Evolutionary conservation across 2,888 invertebrate genomes (phyloP).

Genomic region (Pollenia amentaria): DNA sequence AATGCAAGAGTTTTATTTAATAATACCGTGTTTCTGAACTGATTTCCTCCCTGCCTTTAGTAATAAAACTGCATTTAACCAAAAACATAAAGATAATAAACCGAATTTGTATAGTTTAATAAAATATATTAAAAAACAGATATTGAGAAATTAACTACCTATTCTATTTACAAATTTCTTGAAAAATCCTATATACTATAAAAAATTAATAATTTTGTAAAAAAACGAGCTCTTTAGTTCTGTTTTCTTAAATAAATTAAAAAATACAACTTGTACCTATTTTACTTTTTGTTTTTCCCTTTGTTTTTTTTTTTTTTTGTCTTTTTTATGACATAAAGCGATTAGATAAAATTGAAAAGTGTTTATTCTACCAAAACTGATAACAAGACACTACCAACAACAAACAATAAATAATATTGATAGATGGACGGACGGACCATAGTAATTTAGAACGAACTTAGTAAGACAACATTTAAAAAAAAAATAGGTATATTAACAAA

Average conservation of each 20-base stretch:
- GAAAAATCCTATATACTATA: too few relatives aligned
- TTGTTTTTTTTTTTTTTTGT: background rate
- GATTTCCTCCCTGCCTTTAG: too few relatives aligned
- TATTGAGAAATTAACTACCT: too few relatives aligned
- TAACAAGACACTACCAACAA: constrained; percentile 41
- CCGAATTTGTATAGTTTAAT: too few relatives aligned
- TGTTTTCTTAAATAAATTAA: background rate
- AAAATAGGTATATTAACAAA: background rate
- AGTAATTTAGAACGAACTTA: background rate
- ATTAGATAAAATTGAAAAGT: constrained; percentile 69
- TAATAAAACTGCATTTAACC: too few relatives aligned
- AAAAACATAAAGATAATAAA: too few relatives aligned
- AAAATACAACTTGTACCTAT: background rate
- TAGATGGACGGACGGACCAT: background rate
- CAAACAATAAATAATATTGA: constrained; percentile 24
- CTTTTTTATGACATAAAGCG: constrained; percentile 17
- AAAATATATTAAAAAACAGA: too few relatives aligned
- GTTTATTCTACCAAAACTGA: constrained; percentile 59
- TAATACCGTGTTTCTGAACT: too few relatives aligned
- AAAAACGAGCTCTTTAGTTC: too few relatives aligned
- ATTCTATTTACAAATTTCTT: too few relatives aligned
- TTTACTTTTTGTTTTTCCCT: background rate
- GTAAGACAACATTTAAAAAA: constrained; percentile 2
- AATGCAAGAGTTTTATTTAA: too few relatives aligned
- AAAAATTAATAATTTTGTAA: too few relatives aligned